Evolutionary conservation across 2,888 invertebrate species (phyloP).

Genomic region (Ophion slaviceki): DNA sequence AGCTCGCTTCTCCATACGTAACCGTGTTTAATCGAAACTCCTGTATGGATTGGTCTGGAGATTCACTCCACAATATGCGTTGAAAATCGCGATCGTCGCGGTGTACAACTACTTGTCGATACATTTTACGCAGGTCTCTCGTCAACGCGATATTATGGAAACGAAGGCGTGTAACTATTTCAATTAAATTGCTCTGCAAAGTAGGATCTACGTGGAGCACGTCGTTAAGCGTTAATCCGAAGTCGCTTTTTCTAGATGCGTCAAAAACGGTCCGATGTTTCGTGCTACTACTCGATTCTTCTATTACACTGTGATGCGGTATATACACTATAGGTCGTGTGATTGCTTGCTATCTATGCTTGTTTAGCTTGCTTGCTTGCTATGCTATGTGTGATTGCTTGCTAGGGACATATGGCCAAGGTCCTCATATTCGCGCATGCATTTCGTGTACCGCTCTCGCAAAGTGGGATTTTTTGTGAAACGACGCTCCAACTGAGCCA

Average conservation of each 20-base stretch:
- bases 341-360: too few species aligned
- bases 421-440: constrained; percentile 36
- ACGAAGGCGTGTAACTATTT: constrained; percentile 68
- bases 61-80: constrained; percentile 37
- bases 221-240: constrained; percentile 67
- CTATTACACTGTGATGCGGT: constrained; percentile 34
- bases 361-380: too few species aligned
- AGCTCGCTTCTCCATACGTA: constrained; percentile 65
- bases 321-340: constrained; percentile 6
- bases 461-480: constrained; percentile 6
- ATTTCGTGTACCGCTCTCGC: constrained; percentile 10
- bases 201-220: constrained; percentile 67
- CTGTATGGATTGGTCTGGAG: constrained; percentile 20
- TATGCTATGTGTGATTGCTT: too few species aligned
- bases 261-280: constrained; percentile 75
- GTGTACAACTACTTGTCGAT: constrained; percentile 61
- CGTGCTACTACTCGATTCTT: constrained; percentile 60
- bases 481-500: constrained; percentile 15
- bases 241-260: constrained; percentile 63
- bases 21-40: constrained; percentile 33
- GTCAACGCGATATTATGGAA: constrained; percentile 66
- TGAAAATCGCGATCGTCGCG: constrained; percentile 54
- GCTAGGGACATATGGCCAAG: constrained; percentile 40
- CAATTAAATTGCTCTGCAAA: constrained; percentile 66
- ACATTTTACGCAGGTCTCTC: constrained; percentile 75